phyloP scores from a whole-genome alignment of 2,797 vertebrate species.

The Danio choprae region DNA sequence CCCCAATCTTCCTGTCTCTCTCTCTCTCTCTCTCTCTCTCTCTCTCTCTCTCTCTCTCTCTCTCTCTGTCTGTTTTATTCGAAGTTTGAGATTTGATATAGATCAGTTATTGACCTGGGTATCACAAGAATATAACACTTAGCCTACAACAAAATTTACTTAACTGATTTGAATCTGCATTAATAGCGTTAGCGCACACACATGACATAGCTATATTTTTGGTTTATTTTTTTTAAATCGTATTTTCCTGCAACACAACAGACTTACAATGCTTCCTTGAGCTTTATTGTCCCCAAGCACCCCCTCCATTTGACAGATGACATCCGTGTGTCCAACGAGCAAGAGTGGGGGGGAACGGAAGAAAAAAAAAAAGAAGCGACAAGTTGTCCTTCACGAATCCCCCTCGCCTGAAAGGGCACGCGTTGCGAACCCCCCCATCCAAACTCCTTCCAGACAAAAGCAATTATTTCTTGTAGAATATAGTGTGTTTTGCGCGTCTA shows the following conservation, averaged over 20 bases:
- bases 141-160: conserved; percentile 8
- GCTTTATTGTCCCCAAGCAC: conserved; percentile 58
- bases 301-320: conserved; percentile 78
- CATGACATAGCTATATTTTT: not conserved
- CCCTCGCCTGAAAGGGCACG: conserved; percentile 68
- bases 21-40: conserved; percentile 19
- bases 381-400: conserved; percentile 80
- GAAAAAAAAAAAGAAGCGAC: conserved; percentile 74
- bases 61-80: conserved; percentile 26
- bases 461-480: conserved; percentile 94
- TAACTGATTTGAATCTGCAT: conserved; percentile 29
- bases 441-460: conserved; percentile 96
- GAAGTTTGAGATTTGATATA: conserved; percentile 74
- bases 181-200: conserved; percentile 9
- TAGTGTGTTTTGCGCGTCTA: conserved; percentile 75
- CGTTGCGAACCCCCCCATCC: conserved; percentile 76
- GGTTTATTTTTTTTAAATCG: not conserved
- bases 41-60: conserved; percentile 26
- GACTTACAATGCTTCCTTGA: conserved; percentile 67
- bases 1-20: conserved; percentile 39
- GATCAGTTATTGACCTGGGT: conserved; percentile 75
- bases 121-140: not conserved
- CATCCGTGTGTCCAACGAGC: conserved; percentile 75
- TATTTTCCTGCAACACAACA: conserved; percentile 66
- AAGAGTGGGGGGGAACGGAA: conserved; percentile 39